Evolutionary conservation across 2,888 invertebrate species (phyloP), one percentile per base, ranked within the genome.

Genomic region (Platypus cylindrus): DNA sequence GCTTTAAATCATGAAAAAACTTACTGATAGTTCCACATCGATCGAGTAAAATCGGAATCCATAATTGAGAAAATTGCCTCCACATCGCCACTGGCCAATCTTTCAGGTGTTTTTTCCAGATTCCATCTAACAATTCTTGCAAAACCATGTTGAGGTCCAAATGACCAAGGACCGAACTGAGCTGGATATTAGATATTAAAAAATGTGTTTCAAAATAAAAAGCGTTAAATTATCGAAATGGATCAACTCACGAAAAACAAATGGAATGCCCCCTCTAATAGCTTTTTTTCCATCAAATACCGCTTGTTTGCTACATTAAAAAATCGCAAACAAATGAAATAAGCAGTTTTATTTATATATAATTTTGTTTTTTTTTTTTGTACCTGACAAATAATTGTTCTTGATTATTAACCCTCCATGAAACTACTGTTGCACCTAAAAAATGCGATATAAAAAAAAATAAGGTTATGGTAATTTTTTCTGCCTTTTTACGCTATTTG

Each of bases 361-460:
- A 24, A 24, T 24, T 24, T 11, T 9, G 12, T 24, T 11, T 11
- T 4, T 27, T 14, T 73, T 71, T n/a, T n/a, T n/a, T n/a, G n/a
- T 71, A 90, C 90, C 91, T 93, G 54, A 93, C 89, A 71, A 93
- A 94, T 59, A 94, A 73, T 61, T 91, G 89, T 64, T 94, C 93
- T 65, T 91, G 87, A 66, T 91, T 93, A 65, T 89, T 86, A 44
- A 90, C 90, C 54, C 90, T 72, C 93, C 93, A 94, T 58, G 93
- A 93, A 48, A 91, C 90, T 46, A 94, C 85, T 37, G 93, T 94
- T 46, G 93, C 91, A 63, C 93, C 93, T 93, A 64, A 74, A 53
- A 40, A 31, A 30, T n/a, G n/a, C n/a, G n/a, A n/a, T n/a, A n/a
- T 37, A 45, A 37, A 43, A 41, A 49, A 47, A 36, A 36, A 34